phyloP scores from a whole-genome alignment of 2,888 invertebrate species.

The Oithona nana region DNA sequence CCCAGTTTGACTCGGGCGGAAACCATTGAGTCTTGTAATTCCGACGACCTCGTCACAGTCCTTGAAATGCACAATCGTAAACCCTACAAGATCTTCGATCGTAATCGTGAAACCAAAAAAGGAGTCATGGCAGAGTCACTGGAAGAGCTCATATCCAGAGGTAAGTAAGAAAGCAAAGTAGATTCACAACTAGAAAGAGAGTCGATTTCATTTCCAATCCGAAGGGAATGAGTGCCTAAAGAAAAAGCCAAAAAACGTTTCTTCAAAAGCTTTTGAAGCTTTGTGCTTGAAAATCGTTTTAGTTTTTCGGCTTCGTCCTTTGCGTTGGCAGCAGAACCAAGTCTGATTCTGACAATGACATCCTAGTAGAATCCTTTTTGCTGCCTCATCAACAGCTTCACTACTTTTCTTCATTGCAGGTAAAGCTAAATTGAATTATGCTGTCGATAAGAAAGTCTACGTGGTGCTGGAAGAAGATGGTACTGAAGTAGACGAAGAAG shows the following conservation, averaged over 20 bases:
- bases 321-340: neutral
- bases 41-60: constrained; percentile 17
- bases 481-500: constrained; percentile 29
- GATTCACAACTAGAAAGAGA: no score
- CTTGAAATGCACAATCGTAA: constrained; percentile 12
- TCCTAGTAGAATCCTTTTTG: neutral
- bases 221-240: no score
- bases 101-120: constrained; percentile 13
- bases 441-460: constrained; percentile 18
- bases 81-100: constrained; percentile 13
- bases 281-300: no score
- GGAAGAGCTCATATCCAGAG: constrained; percentile 3
- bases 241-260: no score
- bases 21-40: constrained; percentile 16
- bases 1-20: constrained; percentile 15
- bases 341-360: neutral
- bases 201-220: no score
- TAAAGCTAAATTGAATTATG: constrained; percentile 19
- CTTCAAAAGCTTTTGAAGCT: no score
- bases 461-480: constrained; percentile 29
- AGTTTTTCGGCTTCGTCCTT: no score
- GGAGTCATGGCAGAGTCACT: constrained; percentile 15
- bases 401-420: constrained; percentile 15
- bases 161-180: no score
- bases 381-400: neutral